Conservation (phyloP, 2,113 vertebrate species). For the Ramphastos sulfuratus region DNA sequence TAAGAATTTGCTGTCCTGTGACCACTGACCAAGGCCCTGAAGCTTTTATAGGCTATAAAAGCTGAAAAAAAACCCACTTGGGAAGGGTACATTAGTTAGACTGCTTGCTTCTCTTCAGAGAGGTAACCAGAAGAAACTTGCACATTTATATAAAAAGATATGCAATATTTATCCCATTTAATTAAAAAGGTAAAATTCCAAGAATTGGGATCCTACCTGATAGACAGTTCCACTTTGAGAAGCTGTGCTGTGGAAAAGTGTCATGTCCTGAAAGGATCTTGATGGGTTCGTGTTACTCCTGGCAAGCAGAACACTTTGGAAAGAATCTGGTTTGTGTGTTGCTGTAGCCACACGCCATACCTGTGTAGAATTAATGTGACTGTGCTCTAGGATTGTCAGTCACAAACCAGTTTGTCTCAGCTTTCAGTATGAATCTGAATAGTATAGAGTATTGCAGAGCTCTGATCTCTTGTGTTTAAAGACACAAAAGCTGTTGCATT, state of each 20-base stretch:
- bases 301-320: neutral
- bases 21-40: conserved; percentile 22
- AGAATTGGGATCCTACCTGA: conserved; percentile 14
- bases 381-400: conserved; percentile 37
- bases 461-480: conserved; percentile 30
- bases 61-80: neutral
- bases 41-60: conserved; percentile 31
- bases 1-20: neutral
- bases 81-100: neutral
- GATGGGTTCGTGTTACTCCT: conserved; percentile 11
- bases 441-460: conserved; percentile 48
- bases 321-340: neutral
- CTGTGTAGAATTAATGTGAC: conserved; percentile 19
- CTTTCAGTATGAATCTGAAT: conserved; percentile 59
- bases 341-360: conserved; percentile 1
- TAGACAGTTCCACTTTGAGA: conserved; percentile 18
- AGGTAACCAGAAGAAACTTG: conserved; percentile 50
- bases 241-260: conserved; percentile 1
- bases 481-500: conserved; percentile 39
- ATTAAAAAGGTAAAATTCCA: neutral
- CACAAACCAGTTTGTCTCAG: conserved; percentile 46
- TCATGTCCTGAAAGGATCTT: conserved; percentile 16
- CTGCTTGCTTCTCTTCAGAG: conserved; percentile 7
- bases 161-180: conserved; percentile 56
- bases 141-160: conserved; percentile 59